Evolutionary conservation across 1,140 invertebrate species (phyloP).

Genomic region (Caenorhabditis inopinata): DNA sequence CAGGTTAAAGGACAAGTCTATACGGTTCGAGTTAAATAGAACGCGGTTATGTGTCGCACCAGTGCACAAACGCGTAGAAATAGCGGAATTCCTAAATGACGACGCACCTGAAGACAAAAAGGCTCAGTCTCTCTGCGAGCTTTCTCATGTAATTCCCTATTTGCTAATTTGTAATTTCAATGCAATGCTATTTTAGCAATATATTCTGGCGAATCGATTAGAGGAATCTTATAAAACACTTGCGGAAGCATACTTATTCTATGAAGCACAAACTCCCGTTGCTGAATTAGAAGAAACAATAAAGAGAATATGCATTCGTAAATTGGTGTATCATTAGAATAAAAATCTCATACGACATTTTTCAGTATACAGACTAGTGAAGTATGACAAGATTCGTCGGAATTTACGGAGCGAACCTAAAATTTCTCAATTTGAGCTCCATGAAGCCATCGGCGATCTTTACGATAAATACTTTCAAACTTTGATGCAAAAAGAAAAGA

Average conservation of each 20-base stretch:
- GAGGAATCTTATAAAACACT: not conserved
- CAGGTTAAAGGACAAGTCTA: not conserved
- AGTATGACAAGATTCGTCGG: not conserved
- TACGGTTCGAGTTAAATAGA: not conserved
- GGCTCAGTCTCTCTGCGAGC: not conserved
- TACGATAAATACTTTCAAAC: slow-evolving; percentile 12
- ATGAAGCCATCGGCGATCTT: not conserved
- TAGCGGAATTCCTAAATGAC: not conserved
- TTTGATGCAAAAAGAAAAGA: not conserved
- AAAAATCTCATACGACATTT: not conserved
- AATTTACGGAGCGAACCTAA: not conserved
- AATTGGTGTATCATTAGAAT: not conserved
- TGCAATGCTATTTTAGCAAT: not conserved
- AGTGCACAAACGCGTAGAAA: not conserved
- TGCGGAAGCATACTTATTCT: not conserved
- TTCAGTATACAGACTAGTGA: not conserved
- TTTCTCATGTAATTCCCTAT: not conserved
- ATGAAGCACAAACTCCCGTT: not conserved
- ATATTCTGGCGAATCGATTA: not conserved
- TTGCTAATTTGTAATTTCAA: no score
- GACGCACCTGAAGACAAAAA: not conserved
- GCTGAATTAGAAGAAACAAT: not conserved
- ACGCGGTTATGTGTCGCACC: not conserved
- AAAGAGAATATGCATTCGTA: not conserved
- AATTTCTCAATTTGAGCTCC: not conserved